Evolutionary conservation across 2,888 invertebrate genomes (phyloP), one percentile per base, ranked within the genome.

Genomic region (Xanthia togata): DNA sequence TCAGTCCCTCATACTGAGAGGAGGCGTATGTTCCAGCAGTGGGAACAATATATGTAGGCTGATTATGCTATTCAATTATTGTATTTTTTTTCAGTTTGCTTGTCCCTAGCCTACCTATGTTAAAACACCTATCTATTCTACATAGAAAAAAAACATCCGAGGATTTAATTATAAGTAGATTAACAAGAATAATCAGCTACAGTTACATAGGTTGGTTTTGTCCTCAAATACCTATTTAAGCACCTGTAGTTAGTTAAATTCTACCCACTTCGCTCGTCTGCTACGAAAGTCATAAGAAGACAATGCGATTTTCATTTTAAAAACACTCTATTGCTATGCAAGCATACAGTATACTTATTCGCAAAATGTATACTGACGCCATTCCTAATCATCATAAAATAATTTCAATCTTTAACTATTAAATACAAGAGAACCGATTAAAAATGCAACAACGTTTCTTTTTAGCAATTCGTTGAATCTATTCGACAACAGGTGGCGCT

Each of bases 401-500:
- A n/a, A 60, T 55, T 11, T 31, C 14, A 67, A 41, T 57, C 8
- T 11, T 1, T 20, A 53, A 23, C 4, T 38, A n/a, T 47, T 26
- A n/a, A 6, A 17, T 47, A 55, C 0, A 6, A 17, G n/a, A 55
- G 17, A 67, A 62, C 55, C 26, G 5, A 50, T 31, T 0, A 35
- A 62, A 60, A 68, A 31, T 4, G 14, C 31, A 38, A 57, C 35
- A n/a, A 65, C 14, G 5, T 57, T 68, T 65, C 17, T 38, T 63
- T 73, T 69, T 44, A 73, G 69, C 20, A 70, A 71, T 60, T 69
- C 81, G 23, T 82, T 92, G 86, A 63, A 12, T 92, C 96, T 96
- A 96, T 94, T 90, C 94, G 89, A 84, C 90, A 92, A 93, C 80
- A 96, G 96, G 93, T 96, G 96, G 93, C 96, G 95, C 90, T 91